These are phyloP conservation scores for Perithous albicinctus DNA, from an alignment of 2,888 invertebrate genomes.

Conservation along the genomic window DNA sequence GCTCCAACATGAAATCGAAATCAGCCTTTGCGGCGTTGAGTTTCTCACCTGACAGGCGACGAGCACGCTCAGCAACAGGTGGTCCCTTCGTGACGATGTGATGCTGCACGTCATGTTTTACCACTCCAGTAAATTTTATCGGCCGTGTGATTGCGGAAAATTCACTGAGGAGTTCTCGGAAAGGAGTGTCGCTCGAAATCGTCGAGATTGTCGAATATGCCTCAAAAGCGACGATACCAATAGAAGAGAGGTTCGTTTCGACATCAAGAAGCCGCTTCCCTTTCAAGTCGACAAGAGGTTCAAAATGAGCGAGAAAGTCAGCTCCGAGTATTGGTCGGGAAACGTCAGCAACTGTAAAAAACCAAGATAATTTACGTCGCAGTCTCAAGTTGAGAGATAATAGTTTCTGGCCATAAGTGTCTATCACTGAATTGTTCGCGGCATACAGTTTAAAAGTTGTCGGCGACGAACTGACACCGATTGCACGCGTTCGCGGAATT, in stretches of 20 bases:
- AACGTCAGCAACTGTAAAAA: constrained; percentile 77
- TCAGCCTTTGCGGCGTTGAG: constrained; percentile 65
- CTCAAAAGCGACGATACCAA: constrained; percentile 26
- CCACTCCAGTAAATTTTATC: not conserved
- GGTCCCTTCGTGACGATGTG: constrained; percentile 67
- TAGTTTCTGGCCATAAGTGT: constrained; percentile 74
- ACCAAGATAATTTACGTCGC: constrained; percentile 74
- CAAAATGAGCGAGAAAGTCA: constrained; percentile 76
- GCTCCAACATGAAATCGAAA: constrained; percentile 66
- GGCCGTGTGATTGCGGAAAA: too few relatives aligned
- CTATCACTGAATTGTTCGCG: constrained; percentile 76
- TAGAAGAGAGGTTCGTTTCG: constrained; percentile 31
- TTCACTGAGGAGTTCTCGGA: too few relatives aligned
- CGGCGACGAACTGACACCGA: too few relatives aligned
- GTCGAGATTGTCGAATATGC: constrained; percentile 25
- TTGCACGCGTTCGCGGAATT: constrained; percentile 62
- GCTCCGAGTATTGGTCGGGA: constrained; percentile 78
- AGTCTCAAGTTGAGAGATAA: constrained; percentile 73
- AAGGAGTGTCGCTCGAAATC: constrained; percentile 31
- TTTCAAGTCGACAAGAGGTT: constrained; percentile 74
- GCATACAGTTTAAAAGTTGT: constrained; percentile 75
- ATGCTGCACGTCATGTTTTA: constrained; percentile 66
- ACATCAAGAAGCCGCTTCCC: constrained; percentile 70
- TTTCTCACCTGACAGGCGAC: constrained; percentile 70
- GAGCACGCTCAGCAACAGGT: constrained; percentile 67